Evolutionary conservation across 2,888 invertebrate genomes (phyloP).

Genomic region (Boloria euphrosyne): DNA sequence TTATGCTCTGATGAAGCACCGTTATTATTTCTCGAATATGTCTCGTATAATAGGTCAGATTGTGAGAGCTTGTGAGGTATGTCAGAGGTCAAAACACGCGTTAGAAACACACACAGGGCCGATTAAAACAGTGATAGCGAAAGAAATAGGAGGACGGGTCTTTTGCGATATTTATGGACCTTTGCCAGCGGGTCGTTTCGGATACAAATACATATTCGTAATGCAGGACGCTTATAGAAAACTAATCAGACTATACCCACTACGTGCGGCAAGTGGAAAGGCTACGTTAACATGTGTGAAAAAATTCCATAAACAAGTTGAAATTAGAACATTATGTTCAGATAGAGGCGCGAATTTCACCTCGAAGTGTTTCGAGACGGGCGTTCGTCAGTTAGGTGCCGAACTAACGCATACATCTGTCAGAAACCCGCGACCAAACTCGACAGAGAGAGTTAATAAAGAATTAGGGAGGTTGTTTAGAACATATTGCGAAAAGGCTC

Average conservation of each 20-base stretch:
- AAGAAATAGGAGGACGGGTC: background rate
- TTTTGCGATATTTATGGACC: slow-evolving; percentile 1
- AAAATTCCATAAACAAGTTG: slow-evolving; percentile 31
- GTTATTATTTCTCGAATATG: background rate
- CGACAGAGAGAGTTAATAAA: slow-evolving; percentile 40
- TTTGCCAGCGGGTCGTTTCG: background rate
- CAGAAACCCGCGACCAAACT: slow-evolving; percentile 41
- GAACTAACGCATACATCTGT: slow-evolving; percentile 38
- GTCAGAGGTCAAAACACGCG: background rate
- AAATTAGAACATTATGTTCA: slow-evolving; percentile 29
- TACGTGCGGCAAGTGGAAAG: slow-evolving; percentile 18
- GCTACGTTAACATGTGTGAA: slow-evolving; percentile 27
- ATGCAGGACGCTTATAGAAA: slow-evolving; percentile 26
- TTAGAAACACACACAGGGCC: background rate
- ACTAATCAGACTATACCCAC: slow-evolving; percentile 13
- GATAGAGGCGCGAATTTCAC: slow-evolving; percentile 40
- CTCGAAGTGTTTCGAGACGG: slow-evolving; percentile 23
- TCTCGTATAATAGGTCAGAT: background rate
- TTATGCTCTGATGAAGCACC: background rate
- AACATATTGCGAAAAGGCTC: slow-evolving; percentile 38
- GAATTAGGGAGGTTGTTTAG: slow-evolving; percentile 38
- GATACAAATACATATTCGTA: slow-evolving; percentile 5
- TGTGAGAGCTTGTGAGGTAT: slow-evolving; percentile 1
- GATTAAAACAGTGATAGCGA: background rate
- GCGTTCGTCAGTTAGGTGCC: slow-evolving; percentile 14